Evolutionary conservation across 2,888 invertebrate species (phyloP), one percentile per base, ranked within the genome.

Genomic region (Tineola bisselliella): DNA sequence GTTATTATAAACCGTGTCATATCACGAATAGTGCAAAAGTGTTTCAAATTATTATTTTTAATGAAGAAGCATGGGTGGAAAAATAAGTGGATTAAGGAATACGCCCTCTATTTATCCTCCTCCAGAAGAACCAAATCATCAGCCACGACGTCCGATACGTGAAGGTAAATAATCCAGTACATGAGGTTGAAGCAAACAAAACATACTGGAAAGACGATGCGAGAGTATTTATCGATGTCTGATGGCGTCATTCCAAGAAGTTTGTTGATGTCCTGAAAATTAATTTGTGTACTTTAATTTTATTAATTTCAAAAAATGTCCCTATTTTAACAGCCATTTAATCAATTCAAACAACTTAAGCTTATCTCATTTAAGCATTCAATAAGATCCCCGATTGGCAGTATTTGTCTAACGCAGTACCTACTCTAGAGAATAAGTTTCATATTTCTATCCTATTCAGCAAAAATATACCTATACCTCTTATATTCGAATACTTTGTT

Each of bases 181-280:
- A 97, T 96, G 70, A 97, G 91, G 88, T 99, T 99, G 91, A 99
- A 99, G 88, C 98, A 95, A 67, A 98, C 94, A 90, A 99, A 99
- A 89, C 98, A 96, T 73, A 98, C 95, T 61, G 99, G 99, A 84
- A 99, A 99, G 74, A 98, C 94, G 84, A 98, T 96, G 76, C 99
- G 93, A 65, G 98, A 98, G 84, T 98, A 98, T 89, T 98, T 98
- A 91, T 99, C 99, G 86, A 99, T 99, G 88, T 97, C 98, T 79
- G 97, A 97, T 63, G 97, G 97, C 72, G 96, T 96, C 81, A 96
- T 94, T 73, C 94, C 95, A 86, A 94, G 91, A 70, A 96, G 89
- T 84, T 95, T 95, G 90, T 94, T 95, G 86, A 95, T 94, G 81
- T 95, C 95, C 90, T 90, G 84, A 59, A 84, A 62, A 52, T 13